Conservation (phyloP, 2,888 invertebrate genomes). For the Plemyria rubiginata region DNA sequence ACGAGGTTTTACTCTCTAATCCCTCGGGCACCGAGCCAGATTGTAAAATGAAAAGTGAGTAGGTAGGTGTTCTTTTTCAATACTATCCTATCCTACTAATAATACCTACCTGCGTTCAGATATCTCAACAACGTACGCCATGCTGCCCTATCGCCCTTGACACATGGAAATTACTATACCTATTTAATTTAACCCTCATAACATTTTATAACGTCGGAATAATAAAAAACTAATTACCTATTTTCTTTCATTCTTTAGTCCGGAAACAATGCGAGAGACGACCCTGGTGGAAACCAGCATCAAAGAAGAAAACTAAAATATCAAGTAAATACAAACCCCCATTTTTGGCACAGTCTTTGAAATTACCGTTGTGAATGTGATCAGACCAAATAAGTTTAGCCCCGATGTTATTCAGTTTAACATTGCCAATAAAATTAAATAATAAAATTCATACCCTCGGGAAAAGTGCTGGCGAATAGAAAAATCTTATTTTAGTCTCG, state of each 20-base stretch:
- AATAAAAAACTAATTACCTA: no score
- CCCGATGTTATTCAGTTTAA: neutral
- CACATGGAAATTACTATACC: no score
- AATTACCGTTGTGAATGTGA: neutral
- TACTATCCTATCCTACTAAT: neutral
- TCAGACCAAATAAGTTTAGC: neutral
- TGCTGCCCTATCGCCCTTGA: no score
- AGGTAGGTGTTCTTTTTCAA: neutral
- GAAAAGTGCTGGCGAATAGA: neutral
- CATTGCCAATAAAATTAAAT: neutral
- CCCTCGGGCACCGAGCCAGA: neutral
- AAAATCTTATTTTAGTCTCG: conserved; percentile 18
- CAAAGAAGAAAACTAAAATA: no score
- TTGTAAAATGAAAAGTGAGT: neutral
- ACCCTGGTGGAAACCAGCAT: no score
- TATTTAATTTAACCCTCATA: no score
- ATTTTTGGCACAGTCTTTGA: neutral
- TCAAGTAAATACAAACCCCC: no score
- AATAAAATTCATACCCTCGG: neutral
- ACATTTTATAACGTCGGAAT: no score
- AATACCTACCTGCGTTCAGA: no score
- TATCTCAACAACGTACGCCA: no score
- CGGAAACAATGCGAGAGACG: no score
- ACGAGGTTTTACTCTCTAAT: neutral
- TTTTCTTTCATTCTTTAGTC: no score